Conservation (phyloP, 2,113 vertebrate species). For the Protobothrops mucrosquamatus region DNA sequence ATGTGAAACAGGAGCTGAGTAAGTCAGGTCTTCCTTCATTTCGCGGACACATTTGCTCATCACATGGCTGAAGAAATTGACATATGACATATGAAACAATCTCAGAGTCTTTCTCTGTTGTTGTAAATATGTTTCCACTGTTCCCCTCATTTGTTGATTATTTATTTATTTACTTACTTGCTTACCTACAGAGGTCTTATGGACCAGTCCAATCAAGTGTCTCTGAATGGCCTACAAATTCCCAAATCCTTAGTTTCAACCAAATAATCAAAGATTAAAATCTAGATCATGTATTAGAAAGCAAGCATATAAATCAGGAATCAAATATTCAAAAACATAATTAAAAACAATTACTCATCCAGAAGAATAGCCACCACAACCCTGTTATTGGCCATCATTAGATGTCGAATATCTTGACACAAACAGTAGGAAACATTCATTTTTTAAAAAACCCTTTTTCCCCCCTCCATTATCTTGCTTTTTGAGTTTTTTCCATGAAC, state of each 20-base stretch:
- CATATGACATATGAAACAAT: background rate
- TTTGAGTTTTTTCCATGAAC: background rate
- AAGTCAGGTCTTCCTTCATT: background rate
- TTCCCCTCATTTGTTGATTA: background rate
- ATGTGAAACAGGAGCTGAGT: background rate
- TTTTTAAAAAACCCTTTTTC: background rate
- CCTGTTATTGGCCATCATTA: background rate
- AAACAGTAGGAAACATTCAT: background rate
- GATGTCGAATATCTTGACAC: background rate
- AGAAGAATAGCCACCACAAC: background rate
- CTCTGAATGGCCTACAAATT: background rate
- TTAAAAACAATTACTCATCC: background rate
- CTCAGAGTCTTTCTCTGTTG: background rate
- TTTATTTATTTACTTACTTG: background rate
- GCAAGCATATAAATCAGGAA: background rate
- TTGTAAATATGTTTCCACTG: background rate
- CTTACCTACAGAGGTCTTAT: background rate
- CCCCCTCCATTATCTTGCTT: background rate
- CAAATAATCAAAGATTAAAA: background rate
- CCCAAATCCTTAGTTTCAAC: background rate
- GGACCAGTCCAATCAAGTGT: background rate
- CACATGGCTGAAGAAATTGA: background rate
- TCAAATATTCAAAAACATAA: background rate
- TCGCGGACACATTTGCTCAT: background rate
- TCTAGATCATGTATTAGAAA: background rate